These are phyloP conservation scores for Anastrepha obliqua DNA, from an alignment of 1,140 invertebrate species.

Conservation along the genomic window DNA sequence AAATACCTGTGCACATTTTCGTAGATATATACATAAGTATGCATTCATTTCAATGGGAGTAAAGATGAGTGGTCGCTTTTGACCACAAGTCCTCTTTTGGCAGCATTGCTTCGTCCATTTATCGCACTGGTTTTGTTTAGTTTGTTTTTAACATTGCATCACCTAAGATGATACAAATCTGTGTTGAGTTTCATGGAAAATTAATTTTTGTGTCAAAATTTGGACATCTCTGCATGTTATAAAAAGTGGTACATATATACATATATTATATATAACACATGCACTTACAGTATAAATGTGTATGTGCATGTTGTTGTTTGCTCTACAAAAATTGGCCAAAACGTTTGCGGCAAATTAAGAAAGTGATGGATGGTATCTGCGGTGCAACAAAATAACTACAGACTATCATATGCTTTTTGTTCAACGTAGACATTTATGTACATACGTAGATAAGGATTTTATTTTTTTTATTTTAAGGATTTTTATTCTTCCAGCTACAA, in stretches of 20 bases:
- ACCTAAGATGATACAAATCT: constrained; percentile 21
- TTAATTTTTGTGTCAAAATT: constrained; percentile 23
- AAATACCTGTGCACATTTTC: too few species aligned
- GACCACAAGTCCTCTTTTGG: background rate
- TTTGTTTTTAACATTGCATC: background rate
- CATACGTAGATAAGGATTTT: background rate
- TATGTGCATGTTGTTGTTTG: background rate
- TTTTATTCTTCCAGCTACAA: too few species aligned
- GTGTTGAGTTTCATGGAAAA: constrained; percentile 19
- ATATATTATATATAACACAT: background rate
- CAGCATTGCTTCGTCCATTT: background rate
- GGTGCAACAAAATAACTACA: background rate
- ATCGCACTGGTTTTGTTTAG: background rate
- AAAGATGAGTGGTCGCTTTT: background rate
- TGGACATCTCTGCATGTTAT: background rate
- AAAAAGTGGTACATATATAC: background rate
- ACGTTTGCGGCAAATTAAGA: constrained; percentile 7
- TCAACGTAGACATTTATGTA: background rate
- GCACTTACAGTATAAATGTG: background rate
- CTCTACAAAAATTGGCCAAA: background rate
- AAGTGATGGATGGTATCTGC: background rate
- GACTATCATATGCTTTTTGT: background rate
- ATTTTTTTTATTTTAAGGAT: too few species aligned
- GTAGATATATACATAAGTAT: too few species aligned
- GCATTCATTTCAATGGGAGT: too few species aligned